Evolutionary conservation across 2,113 vertebrate genomes (phyloP), one percentile per base, ranked within the genome.

Genomic region (Redunca redunca): DNA sequence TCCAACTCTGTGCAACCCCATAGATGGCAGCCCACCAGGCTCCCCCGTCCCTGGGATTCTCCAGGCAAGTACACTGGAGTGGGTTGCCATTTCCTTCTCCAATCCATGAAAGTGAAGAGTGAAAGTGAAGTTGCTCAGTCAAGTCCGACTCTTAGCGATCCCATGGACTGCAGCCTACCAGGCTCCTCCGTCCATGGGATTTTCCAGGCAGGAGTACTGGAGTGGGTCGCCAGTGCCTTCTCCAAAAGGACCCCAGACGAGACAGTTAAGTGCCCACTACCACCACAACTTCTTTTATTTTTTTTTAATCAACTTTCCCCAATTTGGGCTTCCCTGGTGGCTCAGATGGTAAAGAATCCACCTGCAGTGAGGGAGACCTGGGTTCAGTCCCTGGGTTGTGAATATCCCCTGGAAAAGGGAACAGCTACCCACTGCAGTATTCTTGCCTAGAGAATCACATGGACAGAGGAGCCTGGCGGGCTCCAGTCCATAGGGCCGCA

Each of bases 241-340:
- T 57, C 23, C 23, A 57, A 5, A 71, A 84, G 80, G 55, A 80
- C 43, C 52, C 48, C 53, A 1, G 2, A 46, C 10, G 46, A 82
- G 96, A 60, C 77, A 36, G 55, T 96, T 40, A 80, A 78, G 23
- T 52, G 50, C 85, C 91, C 55, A 9, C 1, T 30, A 33, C 53
- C 55, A 36, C 94, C 1, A 15, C 74, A 2, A 81, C 55, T 78
- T 33, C 60, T n/a, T 67, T 36, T 21, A 17, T n/a, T 17, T 64
- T 33, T 96, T 87, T 97, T 77, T 30, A 30, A 36, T 90, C 85
- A 97, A 94, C 87, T 88, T 97, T 97, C 97, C 96, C 78, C 64
- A 21, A 21, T 21, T 71, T 21, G 64, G 64, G 64, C 64, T 71
- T 71, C 33, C 17, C 64, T 36, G 64, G n/a, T 67, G n/a, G 64